Conservation (phyloP, 1,140 invertebrate genomes). For the Solenopsis invicta region DNA sequence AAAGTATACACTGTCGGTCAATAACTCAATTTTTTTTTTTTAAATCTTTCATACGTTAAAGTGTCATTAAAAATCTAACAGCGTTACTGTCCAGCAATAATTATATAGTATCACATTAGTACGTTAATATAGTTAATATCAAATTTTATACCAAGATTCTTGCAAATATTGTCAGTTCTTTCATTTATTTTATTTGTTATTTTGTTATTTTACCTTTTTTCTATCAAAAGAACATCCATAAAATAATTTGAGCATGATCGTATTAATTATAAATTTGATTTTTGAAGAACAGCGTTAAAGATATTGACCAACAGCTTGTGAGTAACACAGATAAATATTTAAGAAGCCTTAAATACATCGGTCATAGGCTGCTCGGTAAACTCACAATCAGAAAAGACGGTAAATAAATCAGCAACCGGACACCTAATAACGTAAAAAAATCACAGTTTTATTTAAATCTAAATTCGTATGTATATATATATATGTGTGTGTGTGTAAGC, state of each 20-base stretch:
- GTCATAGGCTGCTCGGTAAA: slow-evolving; percentile 3
- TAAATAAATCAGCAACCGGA: slow-evolving; percentile 36
- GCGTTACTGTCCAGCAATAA: background rate
- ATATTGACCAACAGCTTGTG: slow-evolving; percentile 3
- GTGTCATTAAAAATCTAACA: background rate
- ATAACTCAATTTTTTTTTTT: background rate
- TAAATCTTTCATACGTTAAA: background rate
- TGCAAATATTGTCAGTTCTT: background rate
- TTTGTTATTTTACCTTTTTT: background rate
- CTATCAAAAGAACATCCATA: background rate
- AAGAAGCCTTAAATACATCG: slow-evolving; percentile 31
- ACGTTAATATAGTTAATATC: slow-evolving; percentile 10
- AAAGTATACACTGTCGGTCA: background rate
- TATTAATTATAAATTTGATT: background rate
- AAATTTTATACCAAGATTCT: background rate
- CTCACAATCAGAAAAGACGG: background rate
- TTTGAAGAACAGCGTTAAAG: background rate
- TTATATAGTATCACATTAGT: slow-evolving; percentile 10
- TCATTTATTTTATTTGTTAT: background rate
- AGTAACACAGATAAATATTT: background rate
- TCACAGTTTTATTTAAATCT: slow-evolving; percentile 62
- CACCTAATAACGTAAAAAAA: slow-evolving; percentile 57
- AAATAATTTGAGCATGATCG: background rate
- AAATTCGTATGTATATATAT: slow-evolving; percentile 36
- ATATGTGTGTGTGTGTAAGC: too few relatives aligned